Evolutionary conservation across 2,797 vertebrate species (phyloP).

Genomic region (Cynopterus sphinx): DNA sequence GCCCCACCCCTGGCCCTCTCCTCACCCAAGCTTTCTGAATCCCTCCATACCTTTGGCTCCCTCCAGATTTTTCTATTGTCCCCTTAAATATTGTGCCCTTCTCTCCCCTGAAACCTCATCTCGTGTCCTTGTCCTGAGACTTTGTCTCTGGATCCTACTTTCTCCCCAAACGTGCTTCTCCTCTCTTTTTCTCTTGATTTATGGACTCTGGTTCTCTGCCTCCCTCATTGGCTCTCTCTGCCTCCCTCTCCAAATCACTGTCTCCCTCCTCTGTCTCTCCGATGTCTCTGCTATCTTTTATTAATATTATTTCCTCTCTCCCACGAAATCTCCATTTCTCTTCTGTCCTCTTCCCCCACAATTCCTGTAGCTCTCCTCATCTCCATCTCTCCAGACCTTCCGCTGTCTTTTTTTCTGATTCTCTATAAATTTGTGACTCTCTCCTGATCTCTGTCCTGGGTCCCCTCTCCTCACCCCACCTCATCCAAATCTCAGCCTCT

Average conservation of each 20-base stretch:
- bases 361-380: background rate
- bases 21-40: background rate
- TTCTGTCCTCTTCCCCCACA: background rate
- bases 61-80: background rate
- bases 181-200: background rate
- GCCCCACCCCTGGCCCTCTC: background rate
- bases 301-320: background rate
- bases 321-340: background rate
- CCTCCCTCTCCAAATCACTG: background rate
- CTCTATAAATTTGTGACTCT: background rate
- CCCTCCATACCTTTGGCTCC: background rate
- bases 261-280: background rate
- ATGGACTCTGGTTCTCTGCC: background rate
- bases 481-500: background rate
- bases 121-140: background rate
- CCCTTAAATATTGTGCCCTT: background rate
- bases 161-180: background rate
- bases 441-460: slow-evolving; percentile 14
- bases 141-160: background rate
- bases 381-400: background rate
- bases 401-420: background rate
- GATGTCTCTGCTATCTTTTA: background rate
- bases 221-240: background rate
- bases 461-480: background rate
- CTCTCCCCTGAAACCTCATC: background rate